These are phyloP conservation scores for Entomobrya multifasciata DNA, from an alignment of 2,888 invertebrate genomes.

Conservation along the genomic window DNA sequence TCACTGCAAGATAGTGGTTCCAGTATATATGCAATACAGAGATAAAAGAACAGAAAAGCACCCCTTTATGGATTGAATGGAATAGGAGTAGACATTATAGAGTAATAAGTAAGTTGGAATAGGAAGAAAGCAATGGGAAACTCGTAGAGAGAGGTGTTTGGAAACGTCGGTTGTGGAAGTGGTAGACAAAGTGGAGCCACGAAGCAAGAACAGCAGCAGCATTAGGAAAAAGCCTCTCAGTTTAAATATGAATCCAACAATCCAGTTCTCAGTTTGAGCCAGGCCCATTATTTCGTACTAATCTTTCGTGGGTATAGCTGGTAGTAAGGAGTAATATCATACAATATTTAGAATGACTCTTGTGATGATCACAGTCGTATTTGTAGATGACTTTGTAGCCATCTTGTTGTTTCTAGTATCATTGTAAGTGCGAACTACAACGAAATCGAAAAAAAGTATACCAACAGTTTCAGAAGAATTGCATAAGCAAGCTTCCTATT, in stretches of 20 bases:
- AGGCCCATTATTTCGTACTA: neutral
- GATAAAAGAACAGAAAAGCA: neutral
- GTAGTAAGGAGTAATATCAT: neutral
- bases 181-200: constrained; percentile 31
- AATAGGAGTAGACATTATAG: too few relatives aligned
- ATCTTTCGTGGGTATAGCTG: neutral
- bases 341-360: constrained; percentile 7
- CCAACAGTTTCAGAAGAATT: too few relatives aligned
- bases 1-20: too few relatives aligned
- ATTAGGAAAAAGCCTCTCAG: constrained; percentile 17
- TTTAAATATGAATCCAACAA: constrained; percentile 18
- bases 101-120: constrained; percentile 3
- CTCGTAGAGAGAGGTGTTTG: constrained; percentile 27
- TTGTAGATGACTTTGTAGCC: constrained; percentile 19
- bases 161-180: constrained; percentile 14
- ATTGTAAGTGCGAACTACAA: too few relatives aligned
- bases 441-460: too few relatives aligned
- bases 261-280: neutral
- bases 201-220: constrained; percentile 8
- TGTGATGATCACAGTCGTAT: constrained; percentile 9
- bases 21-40: neutral
- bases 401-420: too few relatives aligned
- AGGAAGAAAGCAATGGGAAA: constrained; percentile 43
- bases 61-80: too few relatives aligned
- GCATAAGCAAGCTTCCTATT: too few relatives aligned